Conservation (phyloP, 2,888 invertebrate species). For the Altica lythri region DNA sequence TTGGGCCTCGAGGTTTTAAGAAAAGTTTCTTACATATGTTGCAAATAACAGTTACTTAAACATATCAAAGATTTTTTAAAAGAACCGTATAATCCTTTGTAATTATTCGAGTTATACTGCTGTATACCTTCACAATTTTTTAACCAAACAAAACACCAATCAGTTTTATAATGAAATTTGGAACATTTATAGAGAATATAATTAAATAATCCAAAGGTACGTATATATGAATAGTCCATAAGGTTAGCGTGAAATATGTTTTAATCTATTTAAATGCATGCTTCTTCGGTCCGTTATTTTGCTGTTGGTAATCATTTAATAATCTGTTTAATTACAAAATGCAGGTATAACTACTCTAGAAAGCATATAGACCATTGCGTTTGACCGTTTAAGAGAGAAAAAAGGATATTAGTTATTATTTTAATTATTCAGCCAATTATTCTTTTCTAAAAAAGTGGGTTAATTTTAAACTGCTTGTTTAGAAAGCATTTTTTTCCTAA, state of each 20-base stretch:
- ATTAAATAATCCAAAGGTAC: too few relatives aligned
- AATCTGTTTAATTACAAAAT: conserved; percentile 20
- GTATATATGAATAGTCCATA: conserved; percentile 1
- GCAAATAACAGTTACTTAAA: too few relatives aligned
- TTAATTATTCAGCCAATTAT: conserved; percentile 29
- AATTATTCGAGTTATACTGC: too few relatives aligned
- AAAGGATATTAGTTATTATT: conserved; percentile 26
- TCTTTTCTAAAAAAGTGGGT: conserved; percentile 32
- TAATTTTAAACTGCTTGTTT: conserved; percentile 16
- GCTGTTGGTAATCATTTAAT: conserved; percentile 12
- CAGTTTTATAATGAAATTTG: too few relatives aligned
- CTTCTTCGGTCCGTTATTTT: conserved; percentile 15
- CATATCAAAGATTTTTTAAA: too few relatives aligned
- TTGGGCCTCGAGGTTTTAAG: too few relatives aligned
- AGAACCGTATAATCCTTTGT: too few relatives aligned
- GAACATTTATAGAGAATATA: too few relatives aligned
- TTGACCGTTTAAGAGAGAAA: conserved; percentile 31
- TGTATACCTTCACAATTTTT: too few relatives aligned
- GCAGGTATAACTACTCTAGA: conserved; percentile 37
- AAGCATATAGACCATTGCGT: conserved; percentile 41
- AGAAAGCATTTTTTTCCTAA: conserved; percentile 8
- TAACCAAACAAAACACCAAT: too few relatives aligned
- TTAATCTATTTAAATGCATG: conserved; percentile 19
- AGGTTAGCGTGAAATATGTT: conserved; percentile 15
- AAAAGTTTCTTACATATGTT: too few relatives aligned